Percentiles rank a stretch among this genome's conserved stretches.
phyloP scores from a whole-genome alignment of 2,113 vertebrate species.

The Caloenas nicobarica region DNA sequence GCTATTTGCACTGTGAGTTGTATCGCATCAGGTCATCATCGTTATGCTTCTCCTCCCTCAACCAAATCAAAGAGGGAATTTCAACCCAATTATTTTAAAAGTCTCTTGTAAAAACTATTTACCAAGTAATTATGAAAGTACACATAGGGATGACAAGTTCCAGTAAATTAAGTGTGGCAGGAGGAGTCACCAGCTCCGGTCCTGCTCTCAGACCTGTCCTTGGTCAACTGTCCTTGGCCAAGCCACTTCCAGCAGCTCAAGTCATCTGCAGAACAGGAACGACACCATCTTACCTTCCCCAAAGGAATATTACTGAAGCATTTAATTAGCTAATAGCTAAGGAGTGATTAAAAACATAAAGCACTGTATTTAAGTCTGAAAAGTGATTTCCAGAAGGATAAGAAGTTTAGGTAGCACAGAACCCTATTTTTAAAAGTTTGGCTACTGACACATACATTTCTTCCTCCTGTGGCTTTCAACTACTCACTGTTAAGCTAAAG shows the following conservation, averaged over 20 bases:
- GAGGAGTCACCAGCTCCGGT: neutral
- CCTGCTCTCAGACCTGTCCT: neutral
- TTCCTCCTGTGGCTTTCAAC: neutral
- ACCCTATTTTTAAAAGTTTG: neutral
- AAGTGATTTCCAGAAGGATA: neutral
- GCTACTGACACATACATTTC: neutral
- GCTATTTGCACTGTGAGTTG: neutral
- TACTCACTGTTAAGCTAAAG: neutral
- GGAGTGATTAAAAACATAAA: slow-evolving; percentile 48
- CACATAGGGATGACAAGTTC: neutral
- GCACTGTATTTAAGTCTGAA: slow-evolving; percentile 31
- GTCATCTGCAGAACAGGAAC: neutral
- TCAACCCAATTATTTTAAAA: neutral
- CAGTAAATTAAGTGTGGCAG: neutral
- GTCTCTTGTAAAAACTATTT: neutral
- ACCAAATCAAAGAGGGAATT: neutral
- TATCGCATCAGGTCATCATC: neutral
- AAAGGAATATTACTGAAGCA: neutral
- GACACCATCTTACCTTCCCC: neutral
- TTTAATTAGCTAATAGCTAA: slow-evolving; percentile 40
- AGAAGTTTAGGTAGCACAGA: neutral
- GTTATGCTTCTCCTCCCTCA: neutral
- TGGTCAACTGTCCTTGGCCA: neutral
- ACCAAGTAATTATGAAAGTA: neutral
- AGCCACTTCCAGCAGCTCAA: neutral